Evolutionary conservation across 1,140 invertebrate species (phyloP), one percentile per base, ranked within the genome.

Genomic region (Carposina sasakii): DNA sequence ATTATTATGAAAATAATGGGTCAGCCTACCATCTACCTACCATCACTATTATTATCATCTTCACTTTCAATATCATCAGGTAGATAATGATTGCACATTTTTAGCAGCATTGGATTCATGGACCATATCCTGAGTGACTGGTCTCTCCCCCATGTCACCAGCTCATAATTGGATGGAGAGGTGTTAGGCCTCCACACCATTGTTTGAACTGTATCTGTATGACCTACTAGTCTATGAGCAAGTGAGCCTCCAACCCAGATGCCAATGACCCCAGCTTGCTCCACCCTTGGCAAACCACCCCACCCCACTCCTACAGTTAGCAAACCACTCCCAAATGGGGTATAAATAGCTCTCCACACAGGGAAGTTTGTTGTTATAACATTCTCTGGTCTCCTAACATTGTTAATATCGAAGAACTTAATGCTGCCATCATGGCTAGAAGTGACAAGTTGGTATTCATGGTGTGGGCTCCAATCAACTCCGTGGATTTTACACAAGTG

Each of bases 121-220:
- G 91, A 91, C 92, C 96, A 98, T 13, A 98, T 91, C 44, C 97
- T 86, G 16, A 99, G 86, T 40, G 91, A 96, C 62, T 97, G 95
- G 88, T 98, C 96, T 71, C 95, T 92, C 0, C 95, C 96, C 96
- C 96, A 99, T 0, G 96, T 98, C 0, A 98, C 90, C n/a, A 98
- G 75, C 74, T 98, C 94, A 79, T 92, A 92, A 62, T 95, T 92
- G 60, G 83, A 63, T 71, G 88, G 79, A 83, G 87, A 70, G 77
- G 85, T 83, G 71, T 90, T 89, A 31, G 90, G 88, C 50, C 94
- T 88, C 96, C 96, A 98, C 58, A 95, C 94, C 90, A 98, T 98
- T 67, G 98, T 96, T 26, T 98, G 85, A 24, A 98, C 95, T 26
- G 96, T 95, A 86, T 98, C 96, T 2, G 93, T 93, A 71, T 98